A percentile compares a stretch with the other conserved stretches of the same genome.
Conservation (phyloP, 2,888 invertebrate genomes). For the Caenorhabditis angaria region DNA sequence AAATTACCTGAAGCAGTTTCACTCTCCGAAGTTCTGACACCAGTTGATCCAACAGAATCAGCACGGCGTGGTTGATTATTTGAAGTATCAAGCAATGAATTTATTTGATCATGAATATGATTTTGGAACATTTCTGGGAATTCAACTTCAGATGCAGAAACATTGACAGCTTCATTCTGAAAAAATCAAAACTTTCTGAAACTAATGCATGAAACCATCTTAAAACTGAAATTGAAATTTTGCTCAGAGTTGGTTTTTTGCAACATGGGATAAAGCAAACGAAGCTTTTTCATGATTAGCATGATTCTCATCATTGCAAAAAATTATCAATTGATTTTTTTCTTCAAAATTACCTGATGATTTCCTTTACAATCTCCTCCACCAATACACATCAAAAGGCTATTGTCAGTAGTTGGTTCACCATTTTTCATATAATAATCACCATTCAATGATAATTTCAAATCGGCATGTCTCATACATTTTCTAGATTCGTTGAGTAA, state of each 20-base stretch:
- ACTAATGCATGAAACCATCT: neutral
- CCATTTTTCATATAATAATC: slow-evolving; percentile 42
- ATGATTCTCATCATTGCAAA: slow-evolving; percentile 6
- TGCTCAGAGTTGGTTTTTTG: neutral
- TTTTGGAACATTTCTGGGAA: slow-evolving; percentile 29
- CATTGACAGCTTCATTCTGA: slow-evolving; percentile 13
- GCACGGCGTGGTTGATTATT: slow-evolving; percentile 32
- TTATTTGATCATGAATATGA: slow-evolving; percentile 37
- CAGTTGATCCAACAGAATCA: slow-evolving; percentile 26
- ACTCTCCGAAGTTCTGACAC: slow-evolving; percentile 33
- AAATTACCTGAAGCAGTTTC: slow-evolving; percentile 28
- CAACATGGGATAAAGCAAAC: neutral
- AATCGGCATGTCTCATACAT: slow-evolving; percentile 34
- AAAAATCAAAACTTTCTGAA: no score
- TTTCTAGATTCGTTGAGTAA: slow-evolving; percentile 6
- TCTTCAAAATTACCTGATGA: neutral
- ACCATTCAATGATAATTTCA: slow-evolving; percentile 37
- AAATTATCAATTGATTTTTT: no score
- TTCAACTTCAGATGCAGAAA: slow-evolving; percentile 17
- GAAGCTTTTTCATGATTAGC: slow-evolving; percentile 4
- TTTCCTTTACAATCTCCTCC: slow-evolving; percentile 8
- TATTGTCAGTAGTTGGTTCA: slow-evolving; percentile 35
- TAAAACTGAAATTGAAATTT: no score
- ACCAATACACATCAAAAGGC: slow-evolving; percentile 37
- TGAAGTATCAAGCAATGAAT: slow-evolving; percentile 35